A percentile compares a stretch with the other conserved stretches of the same genome.
Conservation (phyloP, 2,797 vertebrate genomes). For the Anomalospiza imberbis region DNA sequence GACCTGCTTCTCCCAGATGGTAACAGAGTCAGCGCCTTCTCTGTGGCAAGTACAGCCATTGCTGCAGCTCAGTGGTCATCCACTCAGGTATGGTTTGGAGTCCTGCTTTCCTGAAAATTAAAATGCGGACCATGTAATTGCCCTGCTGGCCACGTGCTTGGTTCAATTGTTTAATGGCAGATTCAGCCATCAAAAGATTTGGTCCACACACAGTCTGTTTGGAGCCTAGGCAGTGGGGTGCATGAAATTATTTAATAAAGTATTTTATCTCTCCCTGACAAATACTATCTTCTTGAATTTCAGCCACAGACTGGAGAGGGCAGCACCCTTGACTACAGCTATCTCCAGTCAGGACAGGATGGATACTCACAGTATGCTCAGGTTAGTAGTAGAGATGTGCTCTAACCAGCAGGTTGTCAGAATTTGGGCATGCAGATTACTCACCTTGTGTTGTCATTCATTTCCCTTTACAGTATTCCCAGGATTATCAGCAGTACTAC, state of each 20-base stretch:
- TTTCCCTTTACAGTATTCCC: conserved; percentile 65
- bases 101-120: background rate
- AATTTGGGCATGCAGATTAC: background rate
- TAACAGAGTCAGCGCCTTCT: conserved; percentile 95
- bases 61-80: conserved; percentile 99
- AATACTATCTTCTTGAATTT: background rate
- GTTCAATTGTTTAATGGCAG: background rate
- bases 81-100: conserved; percentile 82
- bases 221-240: background rate
- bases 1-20: conserved; percentile 93
- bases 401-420: background rate
- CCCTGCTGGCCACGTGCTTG: background rate
- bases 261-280: background rate
- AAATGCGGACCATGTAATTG: fast-evolving
- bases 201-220: background rate
- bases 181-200: background rate
- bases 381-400: conserved; percentile 70
- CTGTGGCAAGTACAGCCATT: conserved; percentile 97
- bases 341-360: conserved; percentile 86
- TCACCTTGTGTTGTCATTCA: background rate
- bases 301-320: conserved; percentile 88
- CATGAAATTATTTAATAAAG: background rate
- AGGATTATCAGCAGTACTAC: conserved; percentile 89
- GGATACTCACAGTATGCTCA: conserved; percentile 86
- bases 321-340: conserved; percentile 86